A percentile compares a stretch with the other conserved stretches of the same genome.
These are phyloP conservation scores for Lamellibrachia luymesi DNA, from an alignment of 1,140 invertebrate species.

Conservation along the genomic window DNA sequence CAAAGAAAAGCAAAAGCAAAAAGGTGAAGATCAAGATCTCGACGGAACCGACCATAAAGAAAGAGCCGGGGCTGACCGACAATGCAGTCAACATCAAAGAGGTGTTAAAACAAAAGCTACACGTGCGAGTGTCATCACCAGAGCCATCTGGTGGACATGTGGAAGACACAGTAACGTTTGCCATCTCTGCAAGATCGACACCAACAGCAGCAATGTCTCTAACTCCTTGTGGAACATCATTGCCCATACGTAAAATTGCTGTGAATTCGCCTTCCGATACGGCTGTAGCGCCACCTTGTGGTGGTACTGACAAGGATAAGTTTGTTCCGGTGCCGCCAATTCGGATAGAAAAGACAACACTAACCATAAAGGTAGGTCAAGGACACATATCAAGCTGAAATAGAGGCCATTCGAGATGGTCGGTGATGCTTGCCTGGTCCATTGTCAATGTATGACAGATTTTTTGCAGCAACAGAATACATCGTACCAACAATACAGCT, in stretches of 20 bases:
- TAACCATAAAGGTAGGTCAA: background rate
- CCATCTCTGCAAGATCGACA: constrained; percentile 3
- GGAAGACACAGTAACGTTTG: background rate
- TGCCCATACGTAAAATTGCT: background rate
- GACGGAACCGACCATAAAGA: background rate
- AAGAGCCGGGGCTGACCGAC: background rate
- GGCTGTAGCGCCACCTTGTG: background rate
- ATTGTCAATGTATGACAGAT: too few species aligned
- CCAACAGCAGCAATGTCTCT: background rate
- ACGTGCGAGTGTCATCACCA: background rate
- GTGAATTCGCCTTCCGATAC: background rate
- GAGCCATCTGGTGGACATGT: background rate
- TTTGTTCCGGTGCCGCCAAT: background rate
- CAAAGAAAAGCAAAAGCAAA: background rate
- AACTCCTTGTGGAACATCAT: background rate
- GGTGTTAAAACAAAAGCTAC: background rate
- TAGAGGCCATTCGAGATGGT: background rate
- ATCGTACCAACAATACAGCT: too few species aligned
- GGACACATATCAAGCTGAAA: background rate
- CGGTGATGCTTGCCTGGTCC: too few species aligned
- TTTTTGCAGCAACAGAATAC: too few species aligned
- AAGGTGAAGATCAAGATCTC: background rate
- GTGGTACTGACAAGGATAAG: background rate
- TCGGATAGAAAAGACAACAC: background rate
- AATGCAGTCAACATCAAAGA: background rate